Base-by-base conservation (phyloP, 1,140 invertebrate species). In the Teleopsis dalmanni region DNA sequence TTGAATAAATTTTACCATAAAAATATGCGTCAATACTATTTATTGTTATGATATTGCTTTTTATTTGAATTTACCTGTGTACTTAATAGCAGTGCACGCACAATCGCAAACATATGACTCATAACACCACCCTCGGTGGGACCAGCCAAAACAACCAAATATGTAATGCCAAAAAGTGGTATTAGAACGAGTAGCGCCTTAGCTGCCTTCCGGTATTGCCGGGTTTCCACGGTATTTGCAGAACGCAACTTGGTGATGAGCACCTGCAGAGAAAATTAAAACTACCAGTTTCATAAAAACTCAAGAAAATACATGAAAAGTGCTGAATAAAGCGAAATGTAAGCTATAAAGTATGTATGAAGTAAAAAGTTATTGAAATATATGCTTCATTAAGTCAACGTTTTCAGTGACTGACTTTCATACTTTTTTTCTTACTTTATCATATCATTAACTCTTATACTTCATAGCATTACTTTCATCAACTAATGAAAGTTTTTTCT, bases 171-270 rank as follows among this genome's bases (percentile, higher is more conserved):
- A 40, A 94, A 77, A 16, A 94, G 76, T 5, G 91, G 91, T 58
- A 92, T 90, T 8, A 94, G 75, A 5, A 93, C 88, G 7, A 93
- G 70, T 14, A 94, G 75, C 4, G 90, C 90, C 72, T 93, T 93
- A 2, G 86, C 86, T 0, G 89, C 90, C 70, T 93, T 94, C 34
- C 87, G 72, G 61, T 88, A 90, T 65, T 95, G 90, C 57, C 90
- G 84, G 1, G 87, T 91, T 71, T 94, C 90, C 23, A 84, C 76
- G 1, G 81, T 89, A 56, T 88, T 91, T 14, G 88, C 85, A 10
- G 88, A 91, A 37, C 88, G 78, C 3, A 94, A 76, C 63, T 95
- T 95, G 6, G 91, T 95, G 60, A 95, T 92, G 31, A 95, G 76
- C 36, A 95, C 87, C 87, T 88, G 21, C 14, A 19, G 25, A 48